These are phyloP conservation scores for Xenus cinereus DNA, from an alignment of 2,113 vertebrate species.

Conservation along the genomic window DNA sequence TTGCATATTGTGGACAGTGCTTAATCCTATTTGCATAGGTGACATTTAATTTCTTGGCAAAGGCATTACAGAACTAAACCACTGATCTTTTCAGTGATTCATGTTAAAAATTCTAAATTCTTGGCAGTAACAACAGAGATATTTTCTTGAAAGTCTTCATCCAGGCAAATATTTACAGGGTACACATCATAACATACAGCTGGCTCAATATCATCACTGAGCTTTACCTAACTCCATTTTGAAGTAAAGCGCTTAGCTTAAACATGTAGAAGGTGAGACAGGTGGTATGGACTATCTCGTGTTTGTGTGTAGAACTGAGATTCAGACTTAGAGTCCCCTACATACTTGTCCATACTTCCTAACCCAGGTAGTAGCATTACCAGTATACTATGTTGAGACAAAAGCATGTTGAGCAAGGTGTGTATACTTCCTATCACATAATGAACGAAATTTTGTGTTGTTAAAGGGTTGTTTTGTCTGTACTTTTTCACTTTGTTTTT, in stretches of 20 bases:
- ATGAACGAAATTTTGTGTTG: neutral
- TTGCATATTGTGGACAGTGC: neutral
- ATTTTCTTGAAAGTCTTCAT: neutral
- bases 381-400: neutral
- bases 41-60: neutral
- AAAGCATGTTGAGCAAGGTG: neutral
- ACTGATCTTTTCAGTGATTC: neutral
- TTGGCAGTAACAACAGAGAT: neutral
- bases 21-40: neutral
- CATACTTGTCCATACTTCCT: neutral
- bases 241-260: neutral
- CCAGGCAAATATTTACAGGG: neutral
- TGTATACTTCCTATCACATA: neutral
- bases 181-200: neutral
- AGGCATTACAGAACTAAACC: neutral
- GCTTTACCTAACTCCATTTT: neutral
- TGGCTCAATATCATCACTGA: neutral
- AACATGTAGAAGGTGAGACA: neutral
- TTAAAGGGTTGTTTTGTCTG: neutral
- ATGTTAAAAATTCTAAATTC: neutral
- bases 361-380: neutral
- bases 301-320: neutral
- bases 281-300: neutral
- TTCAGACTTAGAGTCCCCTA: neutral
- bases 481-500: neutral